Percentiles rank a stretch among this genome's conserved stretches.
Conservation (phyloP, 1,140 invertebrate genomes). For the Lutraria rhynchaena region DNA sequence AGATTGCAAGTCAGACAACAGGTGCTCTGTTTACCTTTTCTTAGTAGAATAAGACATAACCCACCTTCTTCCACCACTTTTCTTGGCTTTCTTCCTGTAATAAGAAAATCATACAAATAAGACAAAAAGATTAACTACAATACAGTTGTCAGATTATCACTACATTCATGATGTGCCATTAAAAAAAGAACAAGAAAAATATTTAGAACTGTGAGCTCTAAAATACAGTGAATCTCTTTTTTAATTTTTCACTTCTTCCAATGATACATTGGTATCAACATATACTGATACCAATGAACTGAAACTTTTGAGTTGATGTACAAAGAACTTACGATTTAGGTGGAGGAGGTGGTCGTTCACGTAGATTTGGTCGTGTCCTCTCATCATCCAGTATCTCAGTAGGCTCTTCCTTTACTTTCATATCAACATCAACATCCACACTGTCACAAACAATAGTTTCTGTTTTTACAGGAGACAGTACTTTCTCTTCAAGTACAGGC, state of each 20-base stretch:
- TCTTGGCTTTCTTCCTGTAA: conserved; percentile 65
- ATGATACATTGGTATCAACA: too few relatives aligned
- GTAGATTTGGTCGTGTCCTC: conserved; percentile 71
- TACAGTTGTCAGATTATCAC: too few relatives aligned
- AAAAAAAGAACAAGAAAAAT: too few relatives aligned
- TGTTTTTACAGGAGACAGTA: background rate
- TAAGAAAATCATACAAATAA: too few relatives aligned
- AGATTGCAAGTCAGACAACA: background rate
- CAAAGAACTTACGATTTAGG: conserved; percentile 47
- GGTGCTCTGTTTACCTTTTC: conserved; percentile 52
- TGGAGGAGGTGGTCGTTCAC: conserved; percentile 46
- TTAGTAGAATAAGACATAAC: conserved; percentile 62
- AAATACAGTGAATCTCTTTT: too few relatives aligned
- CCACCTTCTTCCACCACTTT: conserved; percentile 63
- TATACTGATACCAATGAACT: too few relatives aligned
- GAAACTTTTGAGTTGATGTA: too few relatives aligned
- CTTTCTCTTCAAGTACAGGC: background rate
- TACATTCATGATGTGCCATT: too few relatives aligned
- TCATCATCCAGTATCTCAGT: conserved; percentile 58
- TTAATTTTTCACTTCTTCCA: too few relatives aligned
- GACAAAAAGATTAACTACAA: too few relatives aligned
- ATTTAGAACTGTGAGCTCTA: too few relatives aligned
- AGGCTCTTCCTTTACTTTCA: conserved; percentile 70
- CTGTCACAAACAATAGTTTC: background rate
- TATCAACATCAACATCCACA: conserved; percentile 24